Evolutionary conservation across 2,888 invertebrate species (phyloP).

Genomic region (Reticulitermes lucifugus): DNA sequence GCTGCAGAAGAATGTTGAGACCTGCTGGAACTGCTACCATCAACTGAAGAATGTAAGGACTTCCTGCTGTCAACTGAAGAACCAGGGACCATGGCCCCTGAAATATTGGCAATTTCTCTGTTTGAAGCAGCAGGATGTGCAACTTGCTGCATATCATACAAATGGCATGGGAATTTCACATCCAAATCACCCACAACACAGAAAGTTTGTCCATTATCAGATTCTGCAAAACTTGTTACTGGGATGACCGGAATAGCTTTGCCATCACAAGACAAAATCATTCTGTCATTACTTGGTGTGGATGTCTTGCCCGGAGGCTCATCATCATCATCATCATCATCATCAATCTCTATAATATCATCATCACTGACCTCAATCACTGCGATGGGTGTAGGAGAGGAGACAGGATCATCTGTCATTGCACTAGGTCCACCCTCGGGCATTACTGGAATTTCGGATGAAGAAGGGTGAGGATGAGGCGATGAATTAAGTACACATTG

Average conservation of each 20-base stretch:
- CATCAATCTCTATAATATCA: conserved; percentile 17
- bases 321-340: neutral
- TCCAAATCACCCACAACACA: conserved; percentile 18
- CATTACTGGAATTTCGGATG: neutral
- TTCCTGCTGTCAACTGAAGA: too few species aligned
- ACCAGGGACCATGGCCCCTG: too few species aligned
- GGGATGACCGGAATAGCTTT: neutral
- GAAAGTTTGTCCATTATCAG: neutral
- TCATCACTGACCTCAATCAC: neutral
- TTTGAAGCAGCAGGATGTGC: too few species aligned
- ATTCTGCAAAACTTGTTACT: neutral
- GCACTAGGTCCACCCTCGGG: neutral
- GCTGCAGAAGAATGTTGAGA: neutral
- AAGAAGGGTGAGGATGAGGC: neutral
- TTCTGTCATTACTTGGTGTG: neutral
- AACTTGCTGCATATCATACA: neutral
- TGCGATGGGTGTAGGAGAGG: neutral
- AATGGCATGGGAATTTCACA: neutral
- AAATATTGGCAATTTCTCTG: too few species aligned
- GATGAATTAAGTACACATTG: neutral
- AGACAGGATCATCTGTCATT: neutral
- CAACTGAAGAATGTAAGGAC: too few species aligned
- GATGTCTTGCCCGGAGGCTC: neutral
- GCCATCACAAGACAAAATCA: conserved; percentile 7
- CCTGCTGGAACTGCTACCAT: too few species aligned